Base-by-base conservation (phyloP, 1,140 invertebrate species). In the Bursaphelenchus mucronatus region DNA sequence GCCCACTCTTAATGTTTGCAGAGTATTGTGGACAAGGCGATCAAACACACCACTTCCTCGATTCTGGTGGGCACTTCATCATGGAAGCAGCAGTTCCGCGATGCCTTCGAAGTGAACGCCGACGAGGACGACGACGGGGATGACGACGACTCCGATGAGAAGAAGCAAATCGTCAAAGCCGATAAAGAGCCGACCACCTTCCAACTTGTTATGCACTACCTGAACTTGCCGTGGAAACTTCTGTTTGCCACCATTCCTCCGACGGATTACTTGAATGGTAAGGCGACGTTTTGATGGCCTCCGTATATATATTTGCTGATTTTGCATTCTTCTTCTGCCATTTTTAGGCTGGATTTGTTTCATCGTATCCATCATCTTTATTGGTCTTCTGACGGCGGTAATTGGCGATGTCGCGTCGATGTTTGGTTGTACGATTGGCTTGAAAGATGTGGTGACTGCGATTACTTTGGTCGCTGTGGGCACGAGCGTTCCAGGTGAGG, bases 211-310 rank as follows among this genome's bases (percentile, higher is more conserved):
- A 88, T 97, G 86, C 94, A 97, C 83, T 90, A 91, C 75, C 82
- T 97, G 53, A 94, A 94, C 7, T 85, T 98, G 47, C 94, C 96
- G 81, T 98, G 94, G 95, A 98, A 98, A 84, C 83, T 98, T 55
- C 82, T 97, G 17, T 97, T 97, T 82, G 94, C 94, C 51, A 91
- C 94, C 82, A 90, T 97, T 63, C 94, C 95, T 70, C 94, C 95
- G n/a, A 97, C 95, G 83, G 92, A 79, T 63, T 81, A 78, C 59
- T 50, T 62, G 13, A 80, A 75, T 61, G 76, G 74, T 75, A 30
- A 30, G 30, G 30, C 2, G 5, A 67, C 9, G 9, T 39, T 61
- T 62, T 30, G 30, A 30, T 30, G 30, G 5, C 30, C 5, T 30
- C 11, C 41, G 11, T 47, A 15, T 49, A 13, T n/a, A 8, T 9